phyloP scores from a whole-genome alignment of 2,888 invertebrate genomes.

The Mythimna loreyi region DNA sequence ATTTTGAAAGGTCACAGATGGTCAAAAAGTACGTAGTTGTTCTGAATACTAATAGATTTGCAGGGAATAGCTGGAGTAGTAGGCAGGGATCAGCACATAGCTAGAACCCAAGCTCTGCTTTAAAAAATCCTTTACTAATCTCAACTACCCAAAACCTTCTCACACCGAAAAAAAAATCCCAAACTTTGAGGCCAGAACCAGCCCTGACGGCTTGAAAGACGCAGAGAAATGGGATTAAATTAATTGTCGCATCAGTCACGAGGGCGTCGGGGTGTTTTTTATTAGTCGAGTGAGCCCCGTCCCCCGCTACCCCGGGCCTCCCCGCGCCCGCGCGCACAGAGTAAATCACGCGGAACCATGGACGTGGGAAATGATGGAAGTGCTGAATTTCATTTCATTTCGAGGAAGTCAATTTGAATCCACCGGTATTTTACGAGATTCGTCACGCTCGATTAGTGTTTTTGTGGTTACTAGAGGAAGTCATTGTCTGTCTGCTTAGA shows the following conservation, averaged over 20 bases:
- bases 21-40: neutral
- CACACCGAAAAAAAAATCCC: constrained; percentile 3
- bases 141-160: constrained; percentile 4
- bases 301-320: constrained; percentile 60
- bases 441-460: neutral
- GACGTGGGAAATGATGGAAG: constrained; percentile 69
- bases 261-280: constrained; percentile 91
- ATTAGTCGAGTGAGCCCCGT: constrained; percentile 87
- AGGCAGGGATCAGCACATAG: neutral
- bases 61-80: neutral
- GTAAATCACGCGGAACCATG: constrained; percentile 84
- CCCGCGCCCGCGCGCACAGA: constrained; percentile 69
- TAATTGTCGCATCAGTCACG: constrained; percentile 91
- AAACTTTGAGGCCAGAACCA: constrained; percentile 64
- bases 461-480: neutral
- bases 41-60: neutral
- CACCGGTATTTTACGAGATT: constrained; percentile 14
- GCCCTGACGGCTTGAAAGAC: constrained; percentile 86
- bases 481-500: neutral
- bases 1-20: neutral
- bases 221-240: constrained; percentile 91
- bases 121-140: neutral
- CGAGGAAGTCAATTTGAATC: constrained; percentile 16
- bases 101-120: neutral
- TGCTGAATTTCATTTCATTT: constrained; percentile 49